Evolutionary conservation across 2,888 invertebrate species (phyloP), one percentile per base, ranked within the genome.

Genomic region (Apamea crenata): DNA sequence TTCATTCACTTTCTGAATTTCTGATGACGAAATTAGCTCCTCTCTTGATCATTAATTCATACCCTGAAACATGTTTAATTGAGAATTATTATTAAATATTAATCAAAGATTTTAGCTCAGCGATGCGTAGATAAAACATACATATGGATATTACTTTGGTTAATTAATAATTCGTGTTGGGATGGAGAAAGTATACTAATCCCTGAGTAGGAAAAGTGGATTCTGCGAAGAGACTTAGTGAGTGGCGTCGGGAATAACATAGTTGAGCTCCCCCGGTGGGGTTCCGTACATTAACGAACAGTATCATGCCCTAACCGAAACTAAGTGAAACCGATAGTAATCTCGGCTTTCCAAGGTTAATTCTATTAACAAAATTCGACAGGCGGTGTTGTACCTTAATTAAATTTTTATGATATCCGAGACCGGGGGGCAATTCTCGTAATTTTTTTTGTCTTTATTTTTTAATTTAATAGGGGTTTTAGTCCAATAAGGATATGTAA

Each of bases 1-100:
- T 95, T 95, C 82, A 94, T 94, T 94, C 95, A 92, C 94, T 96
- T 95, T 95, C 94, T 94, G 95, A 95, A 95, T 96, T 94, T 93
- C 93, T 94, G 92, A 95, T 93, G 94, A 93, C 87, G 92, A 92
- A 94, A 95, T 94, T 94, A 94, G 92, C 90, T 90, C 90, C 91
- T 89, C 89, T 86, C 89, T 91, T 92, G 87, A 93, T 94, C 91
- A 94, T 94, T 94, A 93, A 95, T 96, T 95, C 93, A 92, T 89
- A 91, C 92, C 87, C 89, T 90, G 92, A 91, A 92, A 92, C 93
- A 90, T 90, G 90, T 92, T 91, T 93, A 94, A 94, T 93, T 93
- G 91, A 87, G 92, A 90, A 93, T 92, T 92, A 91, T 92, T 91
- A 91, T 93, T 90, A 92, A 94, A 92, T 92, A 93, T 93, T 93